Base-by-base conservation (phyloP, 2,888 invertebrate species). In the Priocnemis perturbator region DNA sequence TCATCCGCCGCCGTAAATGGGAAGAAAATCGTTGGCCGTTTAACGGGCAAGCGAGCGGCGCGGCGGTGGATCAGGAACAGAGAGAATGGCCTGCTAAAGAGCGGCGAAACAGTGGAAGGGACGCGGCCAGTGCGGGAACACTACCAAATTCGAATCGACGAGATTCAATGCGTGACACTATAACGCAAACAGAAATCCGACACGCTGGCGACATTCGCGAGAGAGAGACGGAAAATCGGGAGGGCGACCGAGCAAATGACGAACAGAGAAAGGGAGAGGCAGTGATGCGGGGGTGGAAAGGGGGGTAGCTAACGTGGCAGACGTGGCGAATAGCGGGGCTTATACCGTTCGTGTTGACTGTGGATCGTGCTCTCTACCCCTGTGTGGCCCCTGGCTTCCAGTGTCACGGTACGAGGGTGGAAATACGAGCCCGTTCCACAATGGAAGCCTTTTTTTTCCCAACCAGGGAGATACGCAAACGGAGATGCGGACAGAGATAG, bases 151-250 rank as follows among this genome's bases (percentile, higher is more conserved):
- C 82, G 84, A 85, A 79, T 83, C 84, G 84, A 81, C 81, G 82
- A 79, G 84, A 82, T 78, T 83, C 83, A 79, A 83, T 85, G 85
- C 86, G 87, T 85, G 86, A 85, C 86, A 86, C 83, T 85, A 83
- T 82, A 85, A 83, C 85, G 85, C 85, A 87, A 87, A 87, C 86
- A 86, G 87, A 87, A 87, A 87, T 86, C 83, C 83, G 87, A 87
- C 87, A 85, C 86, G 85, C 79, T 79, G 82, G 37, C 7, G 37
- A 37, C 37, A 11, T 37, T 37, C 37, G 37, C 7, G 7, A 11
- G 14, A 37, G 1, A 37, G 37, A 37, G 37, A 11, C 11, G 7
- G 37, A 11, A 9, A 3, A 9, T 5, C 37, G 37, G 5, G 37
- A 37, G 37, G 11, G 37, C 37, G 7, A 5, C 3, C 26, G 37